Conservation (phyloP, 2,888 invertebrate species). For the Branchinecta sandiegonensis region DNA sequence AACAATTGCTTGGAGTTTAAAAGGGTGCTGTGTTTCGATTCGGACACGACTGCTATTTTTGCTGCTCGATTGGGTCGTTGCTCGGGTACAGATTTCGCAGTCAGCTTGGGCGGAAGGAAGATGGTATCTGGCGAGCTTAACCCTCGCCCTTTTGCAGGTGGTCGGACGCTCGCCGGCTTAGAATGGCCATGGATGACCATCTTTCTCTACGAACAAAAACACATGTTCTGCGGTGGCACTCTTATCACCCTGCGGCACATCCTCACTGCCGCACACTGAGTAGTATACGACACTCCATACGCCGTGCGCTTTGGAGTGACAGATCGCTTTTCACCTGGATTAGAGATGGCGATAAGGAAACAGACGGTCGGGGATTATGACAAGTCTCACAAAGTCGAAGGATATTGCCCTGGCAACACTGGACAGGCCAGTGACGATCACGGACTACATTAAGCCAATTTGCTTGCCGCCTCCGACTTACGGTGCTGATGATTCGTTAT, state of each 20-base stretch:
- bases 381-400: no score
- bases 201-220: not conserved
- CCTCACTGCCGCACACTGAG: not conserved
- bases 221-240: not conserved
- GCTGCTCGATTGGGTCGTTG: no score
- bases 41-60: no score
- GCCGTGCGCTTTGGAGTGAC: slow-evolving; percentile 7
- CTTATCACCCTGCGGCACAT: not conserved
- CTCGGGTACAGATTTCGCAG: no score
- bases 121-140: not conserved
- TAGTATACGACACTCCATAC: not conserved
- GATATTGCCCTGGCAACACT: not conserved
- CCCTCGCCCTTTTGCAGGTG: not conserved
- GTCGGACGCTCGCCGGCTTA: not conserved
- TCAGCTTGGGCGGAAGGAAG: no score
- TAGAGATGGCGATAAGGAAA: not conserved
- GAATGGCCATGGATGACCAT: slow-evolving; percentile 5
- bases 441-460: not conserved
- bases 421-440: not conserved
- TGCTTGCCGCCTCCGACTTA: not conserved
- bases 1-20: no score
- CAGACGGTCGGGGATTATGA: no score
- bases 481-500: not conserved
- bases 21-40: no score
- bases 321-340: not conserved